Evolutionary conservation across 1,140 invertebrate species (phyloP), one percentile per base, ranked within the genome.

Genomic region (Bombus sylvicola): DNA sequence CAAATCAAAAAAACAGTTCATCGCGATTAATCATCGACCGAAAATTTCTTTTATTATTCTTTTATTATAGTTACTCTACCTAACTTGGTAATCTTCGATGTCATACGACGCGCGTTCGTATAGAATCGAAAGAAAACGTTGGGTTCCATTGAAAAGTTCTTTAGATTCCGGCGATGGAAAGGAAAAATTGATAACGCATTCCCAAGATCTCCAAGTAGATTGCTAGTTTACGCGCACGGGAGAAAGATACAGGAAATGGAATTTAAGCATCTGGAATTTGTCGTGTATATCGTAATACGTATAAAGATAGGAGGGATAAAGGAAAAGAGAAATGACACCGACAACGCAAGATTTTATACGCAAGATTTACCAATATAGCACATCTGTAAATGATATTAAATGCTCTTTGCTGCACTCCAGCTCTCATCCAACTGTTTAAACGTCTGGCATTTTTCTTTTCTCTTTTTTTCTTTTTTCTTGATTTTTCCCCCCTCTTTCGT

Each of bases 371-470:
- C 78, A 85, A 81, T 71, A 86, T 90, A 76, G 80, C 77, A 85
- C 57, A 87, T 77, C 73, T 87, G 87, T 83, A 92, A 91, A 91
- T 79, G 86, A 87, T 73, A 53, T 53, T 53, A 62, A 81, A 72
- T 68, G 88, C 89, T 89, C 75, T 93, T 94, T 92, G 89, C 92
- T 94, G 92, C 89, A 77, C 89, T 92, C 85, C 88, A 80, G 66
- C 87, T 90, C 87, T 92, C 89, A 92, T 92, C 88, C 90, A 91
- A 91, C 64, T 66, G 80, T 84, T 80, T 22, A 34, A 62, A 80
- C 66, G 64, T 79, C 53, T 87, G 82, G 12, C 57, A 89, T 69
- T 81, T 90, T 6, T 62, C 43, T 15, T 71, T 77, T 80, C 12
- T 83, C 39, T 53, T 81, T 31, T 57, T 53, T 62, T n/a, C 31